Percentiles rank a stretch among this genome's conserved stretches.
These are phyloP conservation scores for Tipula confusa DNA, from an alignment of 2,888 invertebrate species.

Conservation along the genomic window DNA sequence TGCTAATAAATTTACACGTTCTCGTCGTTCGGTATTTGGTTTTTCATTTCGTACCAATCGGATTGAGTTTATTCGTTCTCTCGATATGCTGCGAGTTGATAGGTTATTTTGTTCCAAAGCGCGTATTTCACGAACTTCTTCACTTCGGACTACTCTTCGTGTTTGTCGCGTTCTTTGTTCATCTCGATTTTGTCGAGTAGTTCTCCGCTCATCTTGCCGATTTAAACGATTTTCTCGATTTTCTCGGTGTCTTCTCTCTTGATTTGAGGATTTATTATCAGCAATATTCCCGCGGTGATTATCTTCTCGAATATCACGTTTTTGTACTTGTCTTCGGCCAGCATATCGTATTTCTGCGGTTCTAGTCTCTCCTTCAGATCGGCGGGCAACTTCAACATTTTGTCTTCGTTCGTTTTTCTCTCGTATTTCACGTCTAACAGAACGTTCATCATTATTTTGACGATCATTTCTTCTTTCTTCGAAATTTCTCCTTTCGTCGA, in stretches of 20 bases:
- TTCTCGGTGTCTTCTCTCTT: not conserved
- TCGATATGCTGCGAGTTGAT: not conserved
- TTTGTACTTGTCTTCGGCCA: not conserved
- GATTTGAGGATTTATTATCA: not conserved
- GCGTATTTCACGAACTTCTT: not conserved
- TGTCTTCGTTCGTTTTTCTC: too few relatives aligned
- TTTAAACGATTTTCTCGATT: not conserved
- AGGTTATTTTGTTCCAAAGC: not conserved
- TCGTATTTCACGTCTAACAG: too few relatives aligned
- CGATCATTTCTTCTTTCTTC: not conserved
- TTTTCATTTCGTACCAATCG: not conserved
- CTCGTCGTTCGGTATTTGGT: not conserved
- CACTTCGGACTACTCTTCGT: not conserved
- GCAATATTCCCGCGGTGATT: not conserved
- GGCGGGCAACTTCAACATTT: too few relatives aligned
- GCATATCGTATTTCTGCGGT: not conserved
- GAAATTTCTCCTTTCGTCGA: not conserved
- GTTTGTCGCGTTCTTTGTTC: not conserved
- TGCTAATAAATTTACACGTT: not conserved
- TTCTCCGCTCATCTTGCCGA: not conserved
- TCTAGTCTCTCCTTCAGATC: not conserved
- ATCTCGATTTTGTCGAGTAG: not conserved
- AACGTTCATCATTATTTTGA: not conserved
- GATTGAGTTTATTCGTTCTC: not conserved
- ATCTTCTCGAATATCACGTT: not conserved